A percentile compares a stretch with the other conserved stretches of the same genome.
Evolutionary conservation across 2,797 vertebrate genomes (phyloP).

Genomic region (Odontamblyopus rebecca): DNA sequence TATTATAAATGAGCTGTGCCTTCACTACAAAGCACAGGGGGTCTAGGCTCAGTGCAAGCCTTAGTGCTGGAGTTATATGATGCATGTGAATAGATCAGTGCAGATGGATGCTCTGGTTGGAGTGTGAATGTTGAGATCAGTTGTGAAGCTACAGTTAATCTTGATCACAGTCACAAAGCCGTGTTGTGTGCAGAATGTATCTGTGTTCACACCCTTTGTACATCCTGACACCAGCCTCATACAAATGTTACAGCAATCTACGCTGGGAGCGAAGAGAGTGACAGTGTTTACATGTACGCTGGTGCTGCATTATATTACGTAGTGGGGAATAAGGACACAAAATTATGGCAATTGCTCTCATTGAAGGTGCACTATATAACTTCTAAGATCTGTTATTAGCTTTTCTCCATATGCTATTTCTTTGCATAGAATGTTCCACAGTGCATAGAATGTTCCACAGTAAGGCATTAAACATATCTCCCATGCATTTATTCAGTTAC

Average conservation of each 20-base stretch:
- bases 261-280: background rate
- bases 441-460: no score
- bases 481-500: no score
- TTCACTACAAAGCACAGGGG: slow-evolving; percentile 5
- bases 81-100: slow-evolving; percentile 10
- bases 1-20: background rate
- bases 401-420: no score
- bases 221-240: slow-evolving; percentile 21
- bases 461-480: no score
- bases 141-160: slow-evolving; percentile 17
- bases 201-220: slow-evolving; percentile 6
- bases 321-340: no score
- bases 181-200: slow-evolving; percentile 15
- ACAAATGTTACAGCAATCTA: slow-evolving; percentile 8
- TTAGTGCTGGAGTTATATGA: background rate
- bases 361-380: no score
- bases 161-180: slow-evolving; percentile 18
- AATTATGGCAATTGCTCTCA: no score
- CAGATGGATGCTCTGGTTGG: background rate
- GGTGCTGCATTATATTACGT: background rate
- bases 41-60: slow-evolving; percentile 4
- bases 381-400: no score
- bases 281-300: background rate
- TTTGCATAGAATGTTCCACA: no score
- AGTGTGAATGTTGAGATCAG: background rate